phyloP scores from a whole-genome alignment of 2,797 vertebrate species.

The Telmatherina bonti region DNA sequence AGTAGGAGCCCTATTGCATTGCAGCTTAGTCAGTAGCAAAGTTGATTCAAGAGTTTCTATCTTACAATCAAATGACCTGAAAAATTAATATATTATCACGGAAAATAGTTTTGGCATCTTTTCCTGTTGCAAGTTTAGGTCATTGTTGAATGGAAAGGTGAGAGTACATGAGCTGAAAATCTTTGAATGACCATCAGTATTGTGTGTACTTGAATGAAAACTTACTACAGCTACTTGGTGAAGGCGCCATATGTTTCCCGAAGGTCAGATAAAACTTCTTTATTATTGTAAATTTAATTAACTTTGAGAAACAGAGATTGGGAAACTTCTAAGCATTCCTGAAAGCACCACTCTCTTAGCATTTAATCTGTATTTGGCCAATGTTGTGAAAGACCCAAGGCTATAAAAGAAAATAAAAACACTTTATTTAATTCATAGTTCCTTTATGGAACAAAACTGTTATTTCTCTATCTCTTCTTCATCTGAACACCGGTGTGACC shows the following conservation, averaged over 20 bases:
- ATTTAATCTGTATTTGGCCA: not conserved
- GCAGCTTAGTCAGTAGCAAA: slow-evolving; percentile 33
- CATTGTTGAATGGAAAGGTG: not conserved
- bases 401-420: not conserved
- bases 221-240: not conserved
- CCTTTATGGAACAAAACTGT: not conserved
- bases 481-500: not conserved
- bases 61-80: not conserved
- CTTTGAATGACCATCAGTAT: not conserved
- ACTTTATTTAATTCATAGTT: not conserved
- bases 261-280: not conserved
- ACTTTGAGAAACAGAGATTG: not conserved
- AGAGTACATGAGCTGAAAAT: not conserved
- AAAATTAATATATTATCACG: not conserved
- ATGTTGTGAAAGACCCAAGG: not conserved
- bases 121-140: slow-evolving; percentile 3
- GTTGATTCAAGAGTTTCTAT: slow-evolving; percentile 1
- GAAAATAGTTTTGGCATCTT: slow-evolving; percentile 1
- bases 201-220: not conserved
- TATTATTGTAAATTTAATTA: not conserved
- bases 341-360: not conserved
- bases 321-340: not conserved
- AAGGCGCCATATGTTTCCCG: not conserved
- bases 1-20: not conserved
- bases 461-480: not conserved